phyloP scores from a whole-genome alignment of 2,888 invertebrate species.

The Chrysotoxum bicinctum region DNA sequence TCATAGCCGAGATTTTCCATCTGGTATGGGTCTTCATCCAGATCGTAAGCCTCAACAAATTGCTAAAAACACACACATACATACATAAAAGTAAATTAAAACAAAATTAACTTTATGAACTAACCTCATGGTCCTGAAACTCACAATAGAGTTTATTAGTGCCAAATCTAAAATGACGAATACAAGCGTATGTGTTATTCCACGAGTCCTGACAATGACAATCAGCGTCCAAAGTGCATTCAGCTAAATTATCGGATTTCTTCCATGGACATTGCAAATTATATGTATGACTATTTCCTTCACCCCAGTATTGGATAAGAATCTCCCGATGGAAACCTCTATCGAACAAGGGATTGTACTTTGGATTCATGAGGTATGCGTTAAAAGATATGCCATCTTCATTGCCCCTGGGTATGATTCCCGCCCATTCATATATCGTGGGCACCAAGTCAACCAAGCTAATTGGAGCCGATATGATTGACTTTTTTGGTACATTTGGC shows the following conservation, averaged over 20 bases:
- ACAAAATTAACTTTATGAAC: constrained; percentile 16
- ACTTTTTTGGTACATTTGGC: constrained; percentile 84
- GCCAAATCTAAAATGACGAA: constrained; percentile 85
- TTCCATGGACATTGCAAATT: constrained; percentile 86
- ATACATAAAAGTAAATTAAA: not conserved
- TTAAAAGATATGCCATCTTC: constrained; percentile 86
- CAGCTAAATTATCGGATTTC: constrained; percentile 82
- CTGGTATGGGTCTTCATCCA: constrained; percentile 88
- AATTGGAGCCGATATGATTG: constrained; percentile 83
- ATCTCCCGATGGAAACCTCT: constrained; percentile 83
- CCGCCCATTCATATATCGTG: constrained; percentile 89
- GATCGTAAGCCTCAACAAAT: constrained; percentile 90
- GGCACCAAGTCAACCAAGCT: constrained; percentile 92
- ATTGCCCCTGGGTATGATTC: constrained; percentile 81
- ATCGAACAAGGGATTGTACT: constrained; percentile 66
- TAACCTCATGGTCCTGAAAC: constrained; percentile 82
- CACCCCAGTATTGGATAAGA: constrained; percentile 92
- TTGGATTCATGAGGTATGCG: constrained; percentile 75
- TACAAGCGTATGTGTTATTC: constrained; percentile 92
- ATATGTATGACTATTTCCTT: constrained; percentile 84
- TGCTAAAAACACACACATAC: constrained; percentile 82
- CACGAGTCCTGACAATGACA: constrained; percentile 93
- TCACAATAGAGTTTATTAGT: constrained; percentile 81
- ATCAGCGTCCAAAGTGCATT: constrained; percentile 85
- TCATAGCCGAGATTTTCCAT: constrained; percentile 84